Evolutionary conservation across 2,113 vertebrate genomes (phyloP).

Genomic region (Pachyramphus minor): DNA sequence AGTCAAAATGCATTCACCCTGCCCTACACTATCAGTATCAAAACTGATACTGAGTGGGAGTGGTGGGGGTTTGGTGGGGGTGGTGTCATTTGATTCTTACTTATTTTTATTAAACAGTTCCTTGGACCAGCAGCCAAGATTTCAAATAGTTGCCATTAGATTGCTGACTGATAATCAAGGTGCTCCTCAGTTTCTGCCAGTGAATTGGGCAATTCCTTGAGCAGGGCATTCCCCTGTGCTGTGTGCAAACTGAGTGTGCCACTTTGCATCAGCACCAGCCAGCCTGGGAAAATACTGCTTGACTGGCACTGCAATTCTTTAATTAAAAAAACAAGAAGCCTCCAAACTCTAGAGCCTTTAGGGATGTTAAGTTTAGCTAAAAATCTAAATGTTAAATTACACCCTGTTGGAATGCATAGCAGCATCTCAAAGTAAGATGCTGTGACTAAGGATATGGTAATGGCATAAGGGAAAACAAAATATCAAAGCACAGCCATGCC

Average conservation of each 20-base stretch:
- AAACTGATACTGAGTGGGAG: background rate
- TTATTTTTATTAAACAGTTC: background rate
- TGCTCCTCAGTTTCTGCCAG: background rate
- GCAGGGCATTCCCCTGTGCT: background rate
- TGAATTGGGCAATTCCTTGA: background rate
- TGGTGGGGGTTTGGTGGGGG: background rate
- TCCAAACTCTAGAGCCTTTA: background rate
- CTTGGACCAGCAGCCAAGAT: background rate
- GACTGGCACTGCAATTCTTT: background rate
- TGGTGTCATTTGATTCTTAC: background rate
- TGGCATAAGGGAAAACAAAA: background rate
- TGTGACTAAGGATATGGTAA: background rate
- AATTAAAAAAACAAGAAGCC: background rate
- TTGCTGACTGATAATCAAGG: background rate
- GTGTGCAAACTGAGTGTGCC: background rate
- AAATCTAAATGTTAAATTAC: background rate
- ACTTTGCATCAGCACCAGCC: background rate
- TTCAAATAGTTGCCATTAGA: background rate
- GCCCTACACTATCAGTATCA: background rate
- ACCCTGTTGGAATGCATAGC: background rate
- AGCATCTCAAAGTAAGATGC: background rate
- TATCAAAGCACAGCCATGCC: background rate
- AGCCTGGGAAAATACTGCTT: conserved; percentile 25
- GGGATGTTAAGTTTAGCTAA: background rate
- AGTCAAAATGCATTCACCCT: background rate